Percentiles rank a stretch among this genome's conserved stretches.
phyloP scores from a whole-genome alignment of 2,797 vertebrate species.

The Gorsachius magnificus region DNA sequence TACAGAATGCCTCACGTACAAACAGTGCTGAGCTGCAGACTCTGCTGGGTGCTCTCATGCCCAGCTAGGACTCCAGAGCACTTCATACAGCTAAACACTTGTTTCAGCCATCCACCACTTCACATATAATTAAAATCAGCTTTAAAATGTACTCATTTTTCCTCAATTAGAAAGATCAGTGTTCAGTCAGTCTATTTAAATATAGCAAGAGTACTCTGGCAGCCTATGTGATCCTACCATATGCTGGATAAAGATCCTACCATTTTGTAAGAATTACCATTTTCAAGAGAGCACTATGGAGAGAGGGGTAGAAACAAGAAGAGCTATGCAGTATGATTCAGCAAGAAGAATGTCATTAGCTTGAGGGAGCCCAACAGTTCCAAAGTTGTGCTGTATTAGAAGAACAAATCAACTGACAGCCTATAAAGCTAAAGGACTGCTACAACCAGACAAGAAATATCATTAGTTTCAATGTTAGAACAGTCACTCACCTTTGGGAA shows the following conservation, averaged over 20 bases:
- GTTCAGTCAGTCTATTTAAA: not conserved
- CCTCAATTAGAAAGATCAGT: not conserved
- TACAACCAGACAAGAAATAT: not conserved
- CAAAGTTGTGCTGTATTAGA: not conserved
- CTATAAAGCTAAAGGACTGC: not conserved
- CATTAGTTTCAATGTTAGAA: not conserved
- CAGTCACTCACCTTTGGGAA: not conserved
- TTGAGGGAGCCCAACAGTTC: not conserved
- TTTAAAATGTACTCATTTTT: not conserved
- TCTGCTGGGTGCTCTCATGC: not conserved
- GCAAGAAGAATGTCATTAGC: not conserved
- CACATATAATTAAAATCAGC: not conserved
- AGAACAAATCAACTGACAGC: not conserved
- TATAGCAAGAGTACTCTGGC: not conserved
- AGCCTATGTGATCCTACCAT: not conserved
- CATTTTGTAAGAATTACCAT: not conserved
- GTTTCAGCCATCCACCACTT: not conserved
- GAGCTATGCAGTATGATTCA: not conserved
- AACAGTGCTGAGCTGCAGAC: not conserved
- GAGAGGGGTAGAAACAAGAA: not conserved
- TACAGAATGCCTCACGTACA: not conserved
- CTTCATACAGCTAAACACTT: not conserved
- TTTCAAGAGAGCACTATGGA: not conserved
- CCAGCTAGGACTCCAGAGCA: not conserved
- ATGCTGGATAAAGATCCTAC: not conserved